Conservation (phyloP, 1,140 invertebrate species). For the Sesamia nonagrioides region DNA sequence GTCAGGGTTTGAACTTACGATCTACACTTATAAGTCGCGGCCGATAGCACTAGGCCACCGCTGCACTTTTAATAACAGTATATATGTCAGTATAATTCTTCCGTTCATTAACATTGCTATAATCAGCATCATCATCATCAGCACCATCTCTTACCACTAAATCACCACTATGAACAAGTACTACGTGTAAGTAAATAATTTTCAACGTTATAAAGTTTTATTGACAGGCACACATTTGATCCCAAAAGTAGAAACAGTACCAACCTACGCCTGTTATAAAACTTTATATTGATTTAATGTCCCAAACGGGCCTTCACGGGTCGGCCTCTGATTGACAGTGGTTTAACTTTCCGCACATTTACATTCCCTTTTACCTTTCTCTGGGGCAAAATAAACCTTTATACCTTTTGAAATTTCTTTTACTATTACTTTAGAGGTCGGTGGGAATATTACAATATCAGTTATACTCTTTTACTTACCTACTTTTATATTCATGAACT, state of each 20-base stretch:
- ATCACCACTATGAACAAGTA: no score
- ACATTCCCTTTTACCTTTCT: conserved; percentile 8
- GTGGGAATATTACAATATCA: neutral
- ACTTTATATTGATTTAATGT: conserved; percentile 44
- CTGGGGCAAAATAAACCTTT: conserved; percentile 14
- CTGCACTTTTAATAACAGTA: no score
- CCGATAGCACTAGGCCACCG: no score
- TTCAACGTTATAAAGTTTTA: neutral
- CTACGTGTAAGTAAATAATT: no score
- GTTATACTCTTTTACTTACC: neutral
- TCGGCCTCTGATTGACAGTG: conserved; percentile 31
- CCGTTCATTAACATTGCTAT: no score
- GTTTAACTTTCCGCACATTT: conserved; percentile 42
- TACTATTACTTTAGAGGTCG: neutral
- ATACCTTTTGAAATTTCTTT: conserved; percentile 20
- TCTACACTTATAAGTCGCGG: no score
- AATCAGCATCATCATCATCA: no score
- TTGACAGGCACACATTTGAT: neutral
- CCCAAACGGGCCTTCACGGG: conserved; percentile 35
- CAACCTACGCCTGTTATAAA: neutral
- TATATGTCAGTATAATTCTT: no score
- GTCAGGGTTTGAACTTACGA: no score
- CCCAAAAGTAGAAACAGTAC: neutral
- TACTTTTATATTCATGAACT: no score
- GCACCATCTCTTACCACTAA: no score